Evolutionary conservation across 2,888 invertebrate species (phyloP), one percentile per base, ranked within the genome.

Genomic region (Apeira syringaria): DNA sequence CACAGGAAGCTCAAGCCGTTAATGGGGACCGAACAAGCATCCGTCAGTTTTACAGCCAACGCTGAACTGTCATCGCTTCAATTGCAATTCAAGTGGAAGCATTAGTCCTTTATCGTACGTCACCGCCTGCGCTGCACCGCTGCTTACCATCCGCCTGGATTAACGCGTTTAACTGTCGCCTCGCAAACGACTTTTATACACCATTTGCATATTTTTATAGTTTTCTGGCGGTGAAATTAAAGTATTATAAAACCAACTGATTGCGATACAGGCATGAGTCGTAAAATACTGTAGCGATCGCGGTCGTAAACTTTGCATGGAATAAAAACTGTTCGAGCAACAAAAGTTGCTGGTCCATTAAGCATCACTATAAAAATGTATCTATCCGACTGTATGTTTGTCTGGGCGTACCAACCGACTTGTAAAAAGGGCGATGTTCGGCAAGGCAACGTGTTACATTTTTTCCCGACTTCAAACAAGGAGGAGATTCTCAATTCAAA

Each of bases 191-290:
- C 64, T 82, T 86, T 85, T 80, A 85, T 80, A 72, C 64, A 67
- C 65, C 76, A 87, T 88, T 88, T 86, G 80, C 87, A 88, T 88
- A 84, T 78, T 87, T 88, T 87, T 87, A 88, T 82, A 64, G 80
- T 75, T 80, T 80, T 80, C 81, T 75, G 80, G 75, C 86, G 85
- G 87, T 77, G 80, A 82, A 88, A 89, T 89, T 88, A 87, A 88
- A 87, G 84, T 82, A 84, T 85, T 84, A 82, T 83, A 85, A 85
- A 52, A 80, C 72, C 77, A 75, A 76, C 78, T 81, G 80, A 68
- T 74, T 75, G 78, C 80, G 73, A 80, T 81, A 82, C 78, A 80
- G 75, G 68, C 75, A 68, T 65, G 67, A 68, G 68, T 86, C 84
- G 82, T 87, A 79, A 88, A 88, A 86, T 84, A 84, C 75, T 81